phyloP scores from a whole-genome alignment of 1,140 invertebrate species.

The Hestina assimilis region DNA sequence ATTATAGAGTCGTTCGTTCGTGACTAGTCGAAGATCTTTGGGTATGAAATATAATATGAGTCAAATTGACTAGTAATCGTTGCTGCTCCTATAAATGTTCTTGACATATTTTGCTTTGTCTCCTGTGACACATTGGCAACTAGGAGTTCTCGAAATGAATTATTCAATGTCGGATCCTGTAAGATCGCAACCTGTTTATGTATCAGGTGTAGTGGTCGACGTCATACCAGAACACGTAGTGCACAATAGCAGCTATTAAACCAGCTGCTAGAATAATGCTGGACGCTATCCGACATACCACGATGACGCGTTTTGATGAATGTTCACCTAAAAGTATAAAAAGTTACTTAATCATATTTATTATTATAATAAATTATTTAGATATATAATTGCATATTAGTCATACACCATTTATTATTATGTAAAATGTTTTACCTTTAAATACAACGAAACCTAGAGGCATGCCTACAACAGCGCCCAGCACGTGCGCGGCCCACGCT shows the following conservation, averaged over 20 bases:
- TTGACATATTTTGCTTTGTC: too few species aligned
- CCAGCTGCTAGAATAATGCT: constrained; percentile 27
- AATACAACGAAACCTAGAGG: constrained; percentile 89
- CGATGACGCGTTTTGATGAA: constrained; percentile 32
- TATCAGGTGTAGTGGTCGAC: constrained; percentile 34
- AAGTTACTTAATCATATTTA: neutral
- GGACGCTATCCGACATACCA: constrained; percentile 39
- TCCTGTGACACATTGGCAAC: neutral
- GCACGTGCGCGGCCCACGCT: constrained; percentile 89
- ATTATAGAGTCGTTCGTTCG: neutral
- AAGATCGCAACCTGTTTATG: constrained; percentile 2
- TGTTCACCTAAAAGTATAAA: constrained; percentile 48
- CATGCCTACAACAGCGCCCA: constrained; percentile 88
- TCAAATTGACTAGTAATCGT: too few species aligned
- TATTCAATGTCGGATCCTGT: neutral
- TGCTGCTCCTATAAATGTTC: too few species aligned
- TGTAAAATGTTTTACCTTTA: constrained; percentile 44
- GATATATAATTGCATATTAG: neutral
- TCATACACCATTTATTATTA: neutral
- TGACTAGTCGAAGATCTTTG: too few species aligned
- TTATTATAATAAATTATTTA: neutral
- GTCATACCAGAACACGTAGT: constrained; percentile 36
- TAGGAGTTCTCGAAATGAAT: neutral
- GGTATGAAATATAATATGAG: too few species aligned
- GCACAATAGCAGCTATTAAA: constrained; percentile 15